A percentile compares a stretch with the other conserved stretches of the same genome.
phyloP scores from a whole-genome alignment of 2,888 invertebrate genomes.

The Microplitis deprimator region DNA sequence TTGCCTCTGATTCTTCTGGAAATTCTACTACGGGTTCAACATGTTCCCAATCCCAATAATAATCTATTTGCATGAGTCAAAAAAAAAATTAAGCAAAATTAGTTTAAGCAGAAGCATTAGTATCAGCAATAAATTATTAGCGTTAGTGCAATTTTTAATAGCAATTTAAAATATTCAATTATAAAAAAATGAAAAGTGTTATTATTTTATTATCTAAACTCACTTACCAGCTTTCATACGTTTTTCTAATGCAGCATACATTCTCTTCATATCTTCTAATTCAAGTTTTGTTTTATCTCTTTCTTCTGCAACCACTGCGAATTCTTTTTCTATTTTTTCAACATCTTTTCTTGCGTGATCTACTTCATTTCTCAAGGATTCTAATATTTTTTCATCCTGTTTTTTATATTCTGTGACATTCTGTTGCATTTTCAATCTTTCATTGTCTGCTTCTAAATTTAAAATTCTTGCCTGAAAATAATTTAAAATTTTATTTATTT shows the following conservation, averaged over 20 bases:
- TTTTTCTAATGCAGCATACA: slow-evolving; percentile 84
- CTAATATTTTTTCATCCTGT: slow-evolving; percentile 79
- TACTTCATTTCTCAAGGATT: slow-evolving; percentile 82
- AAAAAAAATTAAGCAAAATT: slow-evolving; percentile 30
- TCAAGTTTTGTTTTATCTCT: slow-evolving; percentile 83
- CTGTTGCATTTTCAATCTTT: slow-evolving; percentile 76
- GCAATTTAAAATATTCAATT: slow-evolving; percentile 36
- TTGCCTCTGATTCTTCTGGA: slow-evolving; percentile 62
- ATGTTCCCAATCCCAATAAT: slow-evolving; percentile 48
- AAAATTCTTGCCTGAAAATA: slow-evolving; percentile 78
- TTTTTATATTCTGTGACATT: slow-evolving; percentile 60
- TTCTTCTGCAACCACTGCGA: slow-evolving; percentile 82
- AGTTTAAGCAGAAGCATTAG: slow-evolving; percentile 37
- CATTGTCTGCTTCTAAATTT: slow-evolving; percentile 86
- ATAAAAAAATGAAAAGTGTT: neutral
- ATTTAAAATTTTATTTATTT: neutral
- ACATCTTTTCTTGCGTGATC: slow-evolving; percentile 84
- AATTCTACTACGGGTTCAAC: slow-evolving; percentile 60
- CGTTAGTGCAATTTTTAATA: slow-evolving; percentile 49
- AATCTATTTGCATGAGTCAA: slow-evolving; percentile 46
- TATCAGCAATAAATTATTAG: slow-evolving; percentile 29
- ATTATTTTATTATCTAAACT: neutral
- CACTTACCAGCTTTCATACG: slow-evolving; percentile 69
- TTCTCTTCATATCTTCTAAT: slow-evolving; percentile 85
- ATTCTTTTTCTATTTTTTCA: slow-evolving; percentile 86